Evolutionary conservation across 23 tunicate genomes (phyloP).

Genomic region (Halocynthia aurantium): DNA sequence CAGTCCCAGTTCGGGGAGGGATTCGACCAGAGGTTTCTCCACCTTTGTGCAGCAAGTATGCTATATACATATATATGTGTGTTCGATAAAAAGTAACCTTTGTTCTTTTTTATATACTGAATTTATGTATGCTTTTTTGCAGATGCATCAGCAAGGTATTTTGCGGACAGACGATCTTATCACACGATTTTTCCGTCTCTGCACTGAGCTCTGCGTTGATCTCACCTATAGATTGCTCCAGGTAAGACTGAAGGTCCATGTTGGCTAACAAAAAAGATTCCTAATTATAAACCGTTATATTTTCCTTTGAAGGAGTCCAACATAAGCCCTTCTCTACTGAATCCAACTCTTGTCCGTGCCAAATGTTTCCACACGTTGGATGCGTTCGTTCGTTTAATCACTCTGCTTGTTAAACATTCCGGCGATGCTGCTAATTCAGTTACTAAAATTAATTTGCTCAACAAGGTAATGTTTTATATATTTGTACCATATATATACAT

Average conservation of each 20-base stretch:
- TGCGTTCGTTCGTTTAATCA: constrained; percentile 86
- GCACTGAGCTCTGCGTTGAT: constrained; percentile 96
- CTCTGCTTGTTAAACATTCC: constrained; percentile 86
- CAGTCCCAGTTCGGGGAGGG: constrained; percentile 78
- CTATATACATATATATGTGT: background rate
- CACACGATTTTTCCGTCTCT: constrained; percentile 83
- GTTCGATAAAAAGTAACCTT: background rate
- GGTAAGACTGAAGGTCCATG: constrained; percentile 8
- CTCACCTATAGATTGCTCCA: constrained; percentile 63
- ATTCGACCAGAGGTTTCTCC: constrained; percentile 86
- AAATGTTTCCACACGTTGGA: constrained; percentile 93
- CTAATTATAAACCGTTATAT: background rate
- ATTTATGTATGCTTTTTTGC: background rate
- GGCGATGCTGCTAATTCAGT: constrained; percentile 83
- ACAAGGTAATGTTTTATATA: constrained; percentile 38
- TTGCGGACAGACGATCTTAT: constrained; percentile 84
- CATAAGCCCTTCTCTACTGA: constrained; percentile 68
- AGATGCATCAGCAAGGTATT: constrained; percentile 95
- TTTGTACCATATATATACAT: no score
- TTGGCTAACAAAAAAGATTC: background rate
- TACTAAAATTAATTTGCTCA: constrained; percentile 84
- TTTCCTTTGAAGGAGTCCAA: constrained; percentile 41
- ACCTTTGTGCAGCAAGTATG: constrained; percentile 80
- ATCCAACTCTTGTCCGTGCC: constrained; percentile 83
- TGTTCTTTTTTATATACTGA: background rate